Conservation (phyloP, 2,888 invertebrate species). For the Brachypterus glaber region DNA sequence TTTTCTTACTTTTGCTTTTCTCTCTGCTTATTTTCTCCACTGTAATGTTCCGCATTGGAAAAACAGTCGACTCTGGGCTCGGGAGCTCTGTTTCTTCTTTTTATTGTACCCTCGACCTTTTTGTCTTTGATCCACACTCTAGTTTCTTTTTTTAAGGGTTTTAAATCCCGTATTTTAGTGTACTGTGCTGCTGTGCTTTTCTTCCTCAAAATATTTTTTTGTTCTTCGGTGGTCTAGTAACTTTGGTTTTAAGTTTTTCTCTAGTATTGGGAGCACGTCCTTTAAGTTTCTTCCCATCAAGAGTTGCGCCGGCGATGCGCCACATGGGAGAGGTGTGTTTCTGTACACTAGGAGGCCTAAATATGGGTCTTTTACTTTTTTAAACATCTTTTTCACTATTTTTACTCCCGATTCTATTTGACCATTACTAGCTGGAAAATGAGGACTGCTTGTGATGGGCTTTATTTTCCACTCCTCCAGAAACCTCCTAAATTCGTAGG, state of each 20-base stretch:
- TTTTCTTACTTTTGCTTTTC: conserved; percentile 6
- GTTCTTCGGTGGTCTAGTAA: too few relatives aligned
- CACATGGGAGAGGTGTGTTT: conserved; percentile 4
- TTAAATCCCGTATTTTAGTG: too few relatives aligned
- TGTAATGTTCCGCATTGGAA: too few relatives aligned
- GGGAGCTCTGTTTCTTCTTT: conserved; percentile 1
- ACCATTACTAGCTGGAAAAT: conserved; percentile 5
- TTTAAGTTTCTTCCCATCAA: not conserved
- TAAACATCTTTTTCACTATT: conserved; percentile 11
- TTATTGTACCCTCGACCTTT: conserved; percentile 3
- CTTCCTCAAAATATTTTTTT: too few relatives aligned
- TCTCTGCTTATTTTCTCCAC: conserved; percentile 1
- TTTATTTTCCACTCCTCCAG: conserved; percentile 3
- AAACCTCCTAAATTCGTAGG: conserved; percentile 3
- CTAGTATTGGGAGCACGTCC: not conserved
- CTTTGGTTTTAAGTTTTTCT: conserved; percentile 1
- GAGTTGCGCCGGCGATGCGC: conserved; percentile 41
- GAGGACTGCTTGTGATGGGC: conserved; percentile 6
- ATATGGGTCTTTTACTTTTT: conserved; percentile 5
- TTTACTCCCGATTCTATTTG: conserved; percentile 8
- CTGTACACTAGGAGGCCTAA: conserved; percentile 4
- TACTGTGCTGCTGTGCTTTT: too few relatives aligned
- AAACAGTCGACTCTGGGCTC: too few relatives aligned
- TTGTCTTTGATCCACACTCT: conserved; percentile 8
- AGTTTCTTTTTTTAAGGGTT: not conserved